Percentiles rank a stretch among this genome's conserved stretches.
Conservation (phyloP, 2,797 vertebrate species). For the Micropoecilia bifurca region DNA sequence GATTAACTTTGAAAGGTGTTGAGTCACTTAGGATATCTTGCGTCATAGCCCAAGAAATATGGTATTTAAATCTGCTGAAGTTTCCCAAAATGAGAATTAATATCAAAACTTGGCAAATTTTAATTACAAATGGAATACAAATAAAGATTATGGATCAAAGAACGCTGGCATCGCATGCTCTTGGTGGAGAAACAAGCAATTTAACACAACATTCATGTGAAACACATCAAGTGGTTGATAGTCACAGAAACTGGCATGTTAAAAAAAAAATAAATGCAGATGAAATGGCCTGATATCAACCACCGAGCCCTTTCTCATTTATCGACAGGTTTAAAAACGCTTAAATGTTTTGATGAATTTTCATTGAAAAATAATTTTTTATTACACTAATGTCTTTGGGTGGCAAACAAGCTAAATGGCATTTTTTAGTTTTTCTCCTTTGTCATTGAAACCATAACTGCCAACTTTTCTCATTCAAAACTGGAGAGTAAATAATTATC, state of each 20-base stretch:
- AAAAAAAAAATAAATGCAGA: not conserved
- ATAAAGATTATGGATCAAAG: not conserved
- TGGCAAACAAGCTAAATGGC: not conserved
- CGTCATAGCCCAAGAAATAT: not conserved
- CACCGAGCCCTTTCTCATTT: not conserved
- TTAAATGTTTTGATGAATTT: not conserved
- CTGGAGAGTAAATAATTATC: not conserved
- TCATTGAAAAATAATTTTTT: not conserved
- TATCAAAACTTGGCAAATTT: not conserved
- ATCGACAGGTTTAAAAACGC: not conserved
- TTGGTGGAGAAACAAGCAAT: not conserved
- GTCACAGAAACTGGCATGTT: not conserved
- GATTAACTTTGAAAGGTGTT: slow-evolving; percentile 18
- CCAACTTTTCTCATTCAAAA: not conserved
- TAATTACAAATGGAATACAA: not conserved
- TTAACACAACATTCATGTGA: not conserved
- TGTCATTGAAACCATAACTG: not conserved
- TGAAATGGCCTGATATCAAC: not conserved
- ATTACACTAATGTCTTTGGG: not conserved
- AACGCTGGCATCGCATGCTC: not conserved
- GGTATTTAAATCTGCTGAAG: not conserved
- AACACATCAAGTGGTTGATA: not conserved
- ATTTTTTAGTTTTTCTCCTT: not conserved
- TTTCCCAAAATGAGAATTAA: not conserved
- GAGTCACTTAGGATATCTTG: slow-evolving; percentile 30